Evolutionary conservation across 2,888 invertebrate genomes (phyloP).

Genomic region (Hypomecis atomaria): DNA sequence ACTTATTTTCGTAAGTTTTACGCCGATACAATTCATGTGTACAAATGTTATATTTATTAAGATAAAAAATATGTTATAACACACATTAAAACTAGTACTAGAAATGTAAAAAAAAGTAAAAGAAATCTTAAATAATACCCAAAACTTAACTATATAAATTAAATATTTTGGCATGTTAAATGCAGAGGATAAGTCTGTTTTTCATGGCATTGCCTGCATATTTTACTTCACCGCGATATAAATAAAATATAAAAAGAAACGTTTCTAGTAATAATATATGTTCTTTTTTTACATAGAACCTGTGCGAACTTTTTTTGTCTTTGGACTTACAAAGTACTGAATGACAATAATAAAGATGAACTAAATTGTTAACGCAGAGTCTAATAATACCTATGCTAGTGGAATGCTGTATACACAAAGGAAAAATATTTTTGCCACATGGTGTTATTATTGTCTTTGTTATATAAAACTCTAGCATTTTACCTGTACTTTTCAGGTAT

Average conservation of each 20-base stretch:
- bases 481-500: no score
- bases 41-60: not conserved
- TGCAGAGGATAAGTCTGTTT: constrained; percentile 5
- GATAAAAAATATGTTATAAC: not conserved
- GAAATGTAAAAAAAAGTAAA: not conserved
- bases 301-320: no score
- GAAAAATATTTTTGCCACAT: no score
- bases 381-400: no score
- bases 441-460: no score
- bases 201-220: not conserved
- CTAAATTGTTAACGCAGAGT: no score
- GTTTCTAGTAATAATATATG: no score
- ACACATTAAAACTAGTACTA: not conserved
- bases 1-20: not conserved
- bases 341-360: no score
- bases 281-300: no score
- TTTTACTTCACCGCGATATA: not conserved
- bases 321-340: no score
- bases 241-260: not conserved
- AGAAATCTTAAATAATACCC: constrained; percentile 2
- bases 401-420: no score
- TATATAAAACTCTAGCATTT: no score
- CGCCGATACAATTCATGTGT: constrained; percentile 1
- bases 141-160: constrained; percentile 20
- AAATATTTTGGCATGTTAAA: constrained; percentile 23